These are phyloP conservation scores for Montifringilla adamsi DNA, from an alignment of 2,113 vertebrate genomes.

Conservation along the genomic window DNA sequence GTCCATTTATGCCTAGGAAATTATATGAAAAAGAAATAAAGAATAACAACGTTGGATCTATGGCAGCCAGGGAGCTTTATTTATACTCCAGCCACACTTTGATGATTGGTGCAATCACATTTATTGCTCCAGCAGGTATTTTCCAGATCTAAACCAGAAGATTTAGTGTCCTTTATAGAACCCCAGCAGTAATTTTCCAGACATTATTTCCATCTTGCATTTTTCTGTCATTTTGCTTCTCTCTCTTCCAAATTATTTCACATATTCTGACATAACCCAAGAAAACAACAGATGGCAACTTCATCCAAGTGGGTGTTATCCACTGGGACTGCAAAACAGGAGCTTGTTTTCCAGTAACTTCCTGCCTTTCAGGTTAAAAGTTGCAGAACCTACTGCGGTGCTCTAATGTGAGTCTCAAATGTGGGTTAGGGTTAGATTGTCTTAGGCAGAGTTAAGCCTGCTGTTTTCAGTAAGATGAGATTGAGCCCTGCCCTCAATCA, in stretches of 20 bases:
- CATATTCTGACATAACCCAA: slow-evolving; percentile 16
- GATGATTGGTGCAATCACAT: not conserved
- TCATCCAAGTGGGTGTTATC: slow-evolving; percentile 54
- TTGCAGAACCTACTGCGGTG: not conserved
- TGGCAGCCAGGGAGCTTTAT: not conserved
- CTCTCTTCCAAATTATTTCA: slow-evolving; percentile 31
- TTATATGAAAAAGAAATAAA: not conserved
- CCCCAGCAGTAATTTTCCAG: not conserved
- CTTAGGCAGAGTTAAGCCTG: not conserved
- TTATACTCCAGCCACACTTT: not conserved
- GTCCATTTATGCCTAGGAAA: not conserved
- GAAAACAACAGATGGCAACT: slow-evolving; percentile 62
- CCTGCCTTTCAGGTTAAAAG: slow-evolving; percentile 43
- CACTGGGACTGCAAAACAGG: slow-evolving; percentile 23
- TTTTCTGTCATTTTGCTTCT: not conserved
- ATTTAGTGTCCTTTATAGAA: not conserved
- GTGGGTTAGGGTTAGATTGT: not conserved
- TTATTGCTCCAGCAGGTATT: not conserved
- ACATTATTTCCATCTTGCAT: not conserved
- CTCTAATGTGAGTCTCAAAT: not conserved
- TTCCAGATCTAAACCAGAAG: not conserved
- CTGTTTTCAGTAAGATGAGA: not conserved
- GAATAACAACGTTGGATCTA: not conserved
- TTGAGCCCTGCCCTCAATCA: not conserved
- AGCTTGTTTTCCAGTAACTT: slow-evolving; percentile 31